Evolutionary conservation across 2,888 invertebrate species (phyloP).

Genomic region (Doris montereyensis): DNA sequence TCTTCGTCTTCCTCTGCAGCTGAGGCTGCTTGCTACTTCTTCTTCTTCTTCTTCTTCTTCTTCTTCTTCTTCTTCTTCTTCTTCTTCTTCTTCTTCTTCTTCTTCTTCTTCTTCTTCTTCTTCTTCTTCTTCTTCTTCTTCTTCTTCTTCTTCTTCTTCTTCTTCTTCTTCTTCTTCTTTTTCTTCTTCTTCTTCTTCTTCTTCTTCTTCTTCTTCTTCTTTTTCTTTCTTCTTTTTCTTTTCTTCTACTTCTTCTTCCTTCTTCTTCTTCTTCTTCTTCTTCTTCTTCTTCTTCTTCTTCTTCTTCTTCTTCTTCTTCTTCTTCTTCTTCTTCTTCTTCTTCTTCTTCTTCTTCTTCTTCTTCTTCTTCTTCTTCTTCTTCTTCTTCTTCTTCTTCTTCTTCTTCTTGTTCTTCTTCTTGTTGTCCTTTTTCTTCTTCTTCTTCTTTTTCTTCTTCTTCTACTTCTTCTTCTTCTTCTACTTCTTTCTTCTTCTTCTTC

Average conservation of each 20-base stretch:
- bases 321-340: neutral
- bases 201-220: slow-evolving; percentile 24
- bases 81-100: neutral
- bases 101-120: neutral
- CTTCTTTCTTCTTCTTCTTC: neutral
- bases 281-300: neutral
- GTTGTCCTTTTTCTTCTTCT: neutral
- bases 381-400: slow-evolving; percentile 2
- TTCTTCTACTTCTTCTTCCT: neutral
- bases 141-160: neutral
- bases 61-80: neutral
- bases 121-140: neutral
- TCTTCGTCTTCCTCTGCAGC: neutral
- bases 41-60: neutral
- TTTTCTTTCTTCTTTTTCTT: neutral
- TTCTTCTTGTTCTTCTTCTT: neutral
- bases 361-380: neutral
- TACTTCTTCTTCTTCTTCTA: slow-evolving; percentile 3
- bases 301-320: neutral
- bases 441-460: slow-evolving; percentile 13
- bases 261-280: neutral
- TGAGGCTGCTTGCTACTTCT: neutral
- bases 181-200: slow-evolving; percentile 3
- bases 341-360: neutral
- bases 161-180: neutral